Evolutionary conservation across 1,140 invertebrate genomes (phyloP), one percentile per base, ranked within the genome.

Genomic region (Anthonomus grandis): DNA sequence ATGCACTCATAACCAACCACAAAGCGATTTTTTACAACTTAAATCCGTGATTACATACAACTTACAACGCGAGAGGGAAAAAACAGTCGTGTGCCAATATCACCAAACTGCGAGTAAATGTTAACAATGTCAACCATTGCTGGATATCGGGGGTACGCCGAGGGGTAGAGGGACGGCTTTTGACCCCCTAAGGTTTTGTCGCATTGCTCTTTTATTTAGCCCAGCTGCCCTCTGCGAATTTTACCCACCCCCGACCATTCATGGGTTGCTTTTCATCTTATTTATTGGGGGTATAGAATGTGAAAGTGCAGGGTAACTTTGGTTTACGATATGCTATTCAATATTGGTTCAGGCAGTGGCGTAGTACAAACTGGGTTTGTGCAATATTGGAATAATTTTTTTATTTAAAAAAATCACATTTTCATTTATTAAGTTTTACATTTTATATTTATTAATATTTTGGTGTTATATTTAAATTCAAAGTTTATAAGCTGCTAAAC

Each of bases 81-180:
- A 13, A 59, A 46, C 31, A 34, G 38, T 25, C 55, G 56, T 48
- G 49, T 52, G 46, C 46, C 55, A 50, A 58, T 57, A 60, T 62
- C 66, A 64, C 56, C 59, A 58, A 59, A 63, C 60, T 62, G 64
- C 63, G 63, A 60, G 64, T 71, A 70, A 71, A 71, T 72, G 71
- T 65, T 65, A 55, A 72, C 68, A 73, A 66, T 72, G 70, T 73
- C 69, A 70, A 70, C 64, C 63, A 63, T 65, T 59, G 63, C 65
- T 63, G 60, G 55, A n/a, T n/a, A n/a, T 57, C 62, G 64, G 66
- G 21, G 53, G 15, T 27, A 13, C 9, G 57, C 48, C 53, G 54
- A 62, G 56, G 60, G 59, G 60, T 56, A 63, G 67, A 64, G 67
- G 64, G 67, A 59, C 64, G 59, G 60, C 59, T 58, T 64, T 52